Evolutionary conservation across 1,140 invertebrate genomes (phyloP), one percentile per base, ranked within the genome.

Genomic region (Euura saliciscinereae): DNA sequence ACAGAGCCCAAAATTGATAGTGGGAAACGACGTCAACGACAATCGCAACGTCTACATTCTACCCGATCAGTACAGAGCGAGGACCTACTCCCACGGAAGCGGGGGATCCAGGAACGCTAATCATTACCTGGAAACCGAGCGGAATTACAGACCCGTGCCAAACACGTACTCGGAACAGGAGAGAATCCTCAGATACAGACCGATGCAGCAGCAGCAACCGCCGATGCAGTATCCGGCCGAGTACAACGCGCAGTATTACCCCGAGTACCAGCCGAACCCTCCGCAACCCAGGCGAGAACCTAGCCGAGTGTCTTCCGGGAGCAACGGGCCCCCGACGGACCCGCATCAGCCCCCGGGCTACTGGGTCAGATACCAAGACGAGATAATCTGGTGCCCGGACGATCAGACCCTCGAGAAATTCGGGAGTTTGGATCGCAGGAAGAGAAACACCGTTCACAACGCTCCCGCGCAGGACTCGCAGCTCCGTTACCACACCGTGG

Each of bases 341-440:
- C n/a, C 70, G 6, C 82, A 84, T 44, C 65, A 81, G 0, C 73
- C 81, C 2, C 71, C 77, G 0, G 83, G 84, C 2, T 83, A 85
- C 45, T 87, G 82, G 82, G 78, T 85, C 65, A 80, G 84, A 0
- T 68, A 68, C 66, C 65, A 45, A 46, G 83, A 85, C 13, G 85
- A 87, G 43, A 81, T 85, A 6, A 75, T 85, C n/a, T 86, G 84
- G 81, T 84, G 82, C n/a, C 74, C 80, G 2, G 80, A 83, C 2
- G 84, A 85, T 8, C 80, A 79, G 46, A 8, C 74, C 75, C 7
- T 76, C 0, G 85, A 87, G 74, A 90, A 90, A 77, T 92, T 91
- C 79, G 90, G 91, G 43, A 92, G 91, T 81, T 84, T 92, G 65
- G 91, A 92, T 82, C 87, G 91, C 44, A 87, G 91, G 81, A 90